Conservation (phyloP, 2,888 invertebrate genomes). For the Oithona nana region DNA sequence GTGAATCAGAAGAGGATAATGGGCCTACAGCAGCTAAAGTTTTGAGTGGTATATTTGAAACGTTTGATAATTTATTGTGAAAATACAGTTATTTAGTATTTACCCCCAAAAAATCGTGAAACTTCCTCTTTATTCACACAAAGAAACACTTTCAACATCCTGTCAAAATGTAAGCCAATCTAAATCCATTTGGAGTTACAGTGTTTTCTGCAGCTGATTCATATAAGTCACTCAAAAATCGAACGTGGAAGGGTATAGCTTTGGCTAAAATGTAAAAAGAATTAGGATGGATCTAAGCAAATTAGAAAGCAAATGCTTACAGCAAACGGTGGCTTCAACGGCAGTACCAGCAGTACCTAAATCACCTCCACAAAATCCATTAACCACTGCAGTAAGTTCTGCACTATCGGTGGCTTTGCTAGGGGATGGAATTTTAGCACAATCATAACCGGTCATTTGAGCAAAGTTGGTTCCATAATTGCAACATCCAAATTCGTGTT, state of each 20-base stretch:
- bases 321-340: neutral
- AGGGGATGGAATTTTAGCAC: conserved; percentile 9
- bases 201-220: neutral
- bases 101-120: too few relatives aligned
- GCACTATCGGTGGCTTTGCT: neutral
- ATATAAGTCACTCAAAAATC: neutral
- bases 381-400: too few relatives aligned
- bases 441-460: neutral
- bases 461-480: neutral
- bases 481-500: neutral
- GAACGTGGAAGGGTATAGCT: neutral
- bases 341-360: neutral
- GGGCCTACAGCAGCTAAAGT: neutral
- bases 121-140: too few relatives aligned
- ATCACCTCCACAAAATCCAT: neutral
- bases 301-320: too few relatives aligned
- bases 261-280: too few relatives aligned
- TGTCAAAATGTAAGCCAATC: neutral
- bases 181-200: neutral
- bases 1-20: neutral
- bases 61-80: neutral
- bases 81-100: too few relatives aligned
- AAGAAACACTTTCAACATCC: too few relatives aligned
- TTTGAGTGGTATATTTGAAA: neutral
- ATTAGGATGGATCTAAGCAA: too few relatives aligned